Evolutionary conservation across 2,113 vertebrate genomes (phyloP).

Genomic region (Rhadina sibilatrix): DNA sequence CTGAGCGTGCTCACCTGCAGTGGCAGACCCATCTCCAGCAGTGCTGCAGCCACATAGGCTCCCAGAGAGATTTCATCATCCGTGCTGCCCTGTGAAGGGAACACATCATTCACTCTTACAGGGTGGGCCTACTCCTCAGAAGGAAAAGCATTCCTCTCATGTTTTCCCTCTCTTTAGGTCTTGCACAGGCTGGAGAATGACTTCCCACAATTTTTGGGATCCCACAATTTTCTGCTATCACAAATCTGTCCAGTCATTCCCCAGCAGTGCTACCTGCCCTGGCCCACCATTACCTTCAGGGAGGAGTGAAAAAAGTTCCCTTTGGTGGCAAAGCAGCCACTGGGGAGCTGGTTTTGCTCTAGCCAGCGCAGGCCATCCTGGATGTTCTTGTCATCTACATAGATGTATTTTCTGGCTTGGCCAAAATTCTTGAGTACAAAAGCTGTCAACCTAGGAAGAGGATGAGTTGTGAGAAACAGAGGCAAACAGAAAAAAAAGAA

Average conservation of each 20-base stretch:
- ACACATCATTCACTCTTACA: neutral
- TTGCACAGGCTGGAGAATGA: neutral
- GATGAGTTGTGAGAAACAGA: neutral
- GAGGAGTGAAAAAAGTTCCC: slow-evolving; percentile 77
- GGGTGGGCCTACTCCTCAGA: neutral
- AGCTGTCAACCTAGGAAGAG: slow-evolving; percentile 79
- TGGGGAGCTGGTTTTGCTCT: slow-evolving; percentile 57
- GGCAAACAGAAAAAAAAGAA: neutral
- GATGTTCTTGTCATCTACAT: slow-evolving; percentile 71
- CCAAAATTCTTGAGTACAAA: slow-evolving; percentile 86
- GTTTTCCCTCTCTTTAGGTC: neutral
- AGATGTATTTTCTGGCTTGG: slow-evolving; percentile 75
- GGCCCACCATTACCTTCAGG: slow-evolving; percentile 77
- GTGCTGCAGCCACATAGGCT: slow-evolving; percentile 78
- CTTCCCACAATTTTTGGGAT: neutral
- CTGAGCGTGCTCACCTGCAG: slow-evolving; percentile 46
- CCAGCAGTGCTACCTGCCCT: neutral
- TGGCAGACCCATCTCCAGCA: slow-evolving; percentile 76
- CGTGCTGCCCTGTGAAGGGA: slow-evolving; percentile 71
- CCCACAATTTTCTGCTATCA: neutral
- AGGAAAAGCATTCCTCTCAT: neutral
- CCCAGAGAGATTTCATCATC: slow-evolving; percentile 82
- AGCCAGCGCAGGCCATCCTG: slow-evolving; percentile 77
- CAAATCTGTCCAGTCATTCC: neutral
- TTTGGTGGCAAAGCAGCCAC: slow-evolving; percentile 78